Percentiles rank a stretch among this genome's conserved stretches.
These are phyloP conservation scores for Priocnemis perturbator DNA, from an alignment of 2,888 invertebrate genomes.

Conservation along the genomic window DNA sequence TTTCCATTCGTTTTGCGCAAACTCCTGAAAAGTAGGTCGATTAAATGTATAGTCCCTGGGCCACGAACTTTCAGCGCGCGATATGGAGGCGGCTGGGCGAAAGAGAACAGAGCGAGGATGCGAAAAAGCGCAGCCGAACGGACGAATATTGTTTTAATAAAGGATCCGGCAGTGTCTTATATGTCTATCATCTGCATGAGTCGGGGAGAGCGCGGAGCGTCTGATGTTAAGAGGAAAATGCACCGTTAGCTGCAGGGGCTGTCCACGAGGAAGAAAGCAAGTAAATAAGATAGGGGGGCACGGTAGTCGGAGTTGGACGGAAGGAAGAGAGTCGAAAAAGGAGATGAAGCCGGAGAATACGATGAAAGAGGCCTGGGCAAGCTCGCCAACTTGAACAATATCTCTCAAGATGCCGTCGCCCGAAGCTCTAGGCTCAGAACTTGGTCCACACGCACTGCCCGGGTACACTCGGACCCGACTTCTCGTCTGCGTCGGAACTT, in stretches of 20 bases:
- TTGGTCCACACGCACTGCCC: slow-evolving; percentile 23
- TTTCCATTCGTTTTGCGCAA: no score
- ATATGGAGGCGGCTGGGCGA: no score
- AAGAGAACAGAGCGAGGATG: no score
- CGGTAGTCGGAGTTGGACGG: not conserved
- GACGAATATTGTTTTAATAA: slow-evolving; percentile 38
- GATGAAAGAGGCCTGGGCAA: slow-evolving; percentile 39
- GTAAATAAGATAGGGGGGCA: slow-evolving; percentile 27
- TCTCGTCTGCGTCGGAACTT: slow-evolving; percentile 49
- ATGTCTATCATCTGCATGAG: slow-evolving; percentile 24
- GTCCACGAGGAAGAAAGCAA: slow-evolving; percentile 40
- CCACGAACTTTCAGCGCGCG: no score
- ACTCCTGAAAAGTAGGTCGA: no score
- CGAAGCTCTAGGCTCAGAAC: slow-evolving; percentile 57
- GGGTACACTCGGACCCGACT: slow-evolving; percentile 33
- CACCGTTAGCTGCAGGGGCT: slow-evolving; percentile 44
- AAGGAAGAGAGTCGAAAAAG: slow-evolving; percentile 3
- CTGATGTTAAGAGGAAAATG: slow-evolving; percentile 13
- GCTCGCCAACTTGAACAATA: slow-evolving; percentile 62
- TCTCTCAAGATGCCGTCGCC: slow-evolving; percentile 59
- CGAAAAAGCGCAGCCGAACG: not conserved
- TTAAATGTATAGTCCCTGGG: no score
- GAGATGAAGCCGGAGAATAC: slow-evolving; percentile 27
- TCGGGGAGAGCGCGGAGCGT: slow-evolving; percentile 24
- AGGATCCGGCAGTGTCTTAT: slow-evolving; percentile 19